These are phyloP conservation scores for Ambastaia sidthimunki DNA, from an alignment of 2,797 vertebrate species.

Conservation along the genomic window DNA sequence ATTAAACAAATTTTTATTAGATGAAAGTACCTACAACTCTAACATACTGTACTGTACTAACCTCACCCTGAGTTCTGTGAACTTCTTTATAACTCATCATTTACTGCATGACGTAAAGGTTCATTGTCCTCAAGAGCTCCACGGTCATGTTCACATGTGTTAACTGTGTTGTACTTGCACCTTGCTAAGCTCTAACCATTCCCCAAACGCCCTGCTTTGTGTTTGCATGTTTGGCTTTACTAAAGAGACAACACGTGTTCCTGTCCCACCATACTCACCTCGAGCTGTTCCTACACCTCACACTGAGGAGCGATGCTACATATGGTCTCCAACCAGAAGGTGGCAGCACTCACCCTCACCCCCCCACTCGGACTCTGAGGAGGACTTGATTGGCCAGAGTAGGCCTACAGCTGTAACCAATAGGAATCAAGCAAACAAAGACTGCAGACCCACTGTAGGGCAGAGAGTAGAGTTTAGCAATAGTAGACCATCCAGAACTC, in stretches of 20 bases:
- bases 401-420: slow-evolving; percentile 23
- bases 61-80: neutral
- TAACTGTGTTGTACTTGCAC: slow-evolving; percentile 37
- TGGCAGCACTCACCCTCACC: slow-evolving; percentile 65
- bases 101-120: neutral
- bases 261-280: slow-evolving; percentile 56
- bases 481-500: slow-evolving; percentile 5
- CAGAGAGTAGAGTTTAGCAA: neutral
- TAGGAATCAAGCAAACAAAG: neutral
- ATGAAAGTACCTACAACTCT: neutral
- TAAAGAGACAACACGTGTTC: slow-evolving; percentile 71
- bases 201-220: slow-evolving; percentile 72
- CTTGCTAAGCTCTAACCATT: slow-evolving; percentile 60
- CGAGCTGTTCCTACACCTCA: slow-evolving; percentile 58
- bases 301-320: slow-evolving; percentile 57
- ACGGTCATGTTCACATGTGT: neutral
- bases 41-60: neutral
- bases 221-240: slow-evolving; percentile 80
- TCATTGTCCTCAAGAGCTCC: neutral
- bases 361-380: slow-evolving; percentile 55
- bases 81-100: neutral
- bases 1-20: neutral
- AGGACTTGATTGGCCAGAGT: slow-evolving; percentile 47
- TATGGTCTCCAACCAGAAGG: slow-evolving; percentile 60
- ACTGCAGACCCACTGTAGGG: neutral